Conservation (phyloP, 2,888 invertebrate genomes). For the Pecten maximus region DNA sequence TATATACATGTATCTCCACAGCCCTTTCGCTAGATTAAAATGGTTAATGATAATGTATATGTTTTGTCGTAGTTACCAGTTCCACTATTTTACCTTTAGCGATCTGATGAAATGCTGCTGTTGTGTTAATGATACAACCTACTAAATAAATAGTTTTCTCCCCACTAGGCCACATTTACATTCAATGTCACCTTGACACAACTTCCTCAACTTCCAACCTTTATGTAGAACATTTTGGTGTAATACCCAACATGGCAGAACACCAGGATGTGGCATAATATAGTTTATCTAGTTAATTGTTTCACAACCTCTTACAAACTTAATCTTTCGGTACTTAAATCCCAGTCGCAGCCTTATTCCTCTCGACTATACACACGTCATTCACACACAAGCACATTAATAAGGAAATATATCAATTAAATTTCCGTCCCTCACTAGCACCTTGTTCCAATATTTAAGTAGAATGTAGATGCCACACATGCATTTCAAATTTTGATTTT, state of each 20-base stretch:
- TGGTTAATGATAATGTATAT: too few relatives aligned
- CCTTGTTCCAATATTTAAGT: not conserved
- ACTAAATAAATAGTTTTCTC: not conserved
- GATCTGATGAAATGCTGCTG: not conserved
- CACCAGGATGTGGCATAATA: not conserved
- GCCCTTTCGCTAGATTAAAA: too few relatives aligned
- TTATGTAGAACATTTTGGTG: not conserved
- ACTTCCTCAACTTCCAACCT: not conserved
- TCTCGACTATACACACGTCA: not conserved
- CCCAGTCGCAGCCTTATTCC: not conserved
- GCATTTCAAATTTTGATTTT: not conserved
- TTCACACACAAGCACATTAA: not conserved
- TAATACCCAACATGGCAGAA: too few relatives aligned
- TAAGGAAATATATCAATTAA: not conserved
- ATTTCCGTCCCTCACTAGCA: not conserved
- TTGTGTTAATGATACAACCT: not conserved
- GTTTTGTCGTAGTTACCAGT: too few relatives aligned
- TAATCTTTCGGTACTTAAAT: not conserved
- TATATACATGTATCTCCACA: too few relatives aligned
- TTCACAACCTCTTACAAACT: conserved; percentile 8
- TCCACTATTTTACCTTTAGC: too few relatives aligned
- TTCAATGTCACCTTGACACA: not conserved
- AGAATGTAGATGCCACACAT: not conserved
- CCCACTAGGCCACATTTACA: not conserved
- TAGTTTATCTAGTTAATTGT: not conserved